Evolutionary conservation across 2,888 invertebrate genomes (phyloP), one percentile per base, ranked within the genome.

Genomic region (Dynastes tityus): DNA sequence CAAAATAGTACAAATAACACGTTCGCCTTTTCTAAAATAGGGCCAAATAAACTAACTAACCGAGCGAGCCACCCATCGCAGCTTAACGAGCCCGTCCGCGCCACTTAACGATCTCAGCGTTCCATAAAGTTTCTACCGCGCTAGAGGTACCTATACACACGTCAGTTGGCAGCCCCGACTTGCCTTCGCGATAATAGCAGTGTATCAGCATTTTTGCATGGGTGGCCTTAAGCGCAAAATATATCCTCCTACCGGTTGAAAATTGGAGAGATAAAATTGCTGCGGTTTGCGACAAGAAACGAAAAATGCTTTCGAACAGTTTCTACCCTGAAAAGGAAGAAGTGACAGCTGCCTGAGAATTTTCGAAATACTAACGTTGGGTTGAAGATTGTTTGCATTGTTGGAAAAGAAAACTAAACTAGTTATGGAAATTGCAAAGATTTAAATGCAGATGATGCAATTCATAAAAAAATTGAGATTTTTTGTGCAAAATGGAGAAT

Each of bases 31-130:
- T 63, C 13, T 68, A 51, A 68, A 68, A 68, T 11, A 32, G 51
- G 32, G 13, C 27, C 4, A 51, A 68, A 68, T 68, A 68, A 68
- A 68, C 68, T 51, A 68, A 68, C 68, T 51, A 68, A 27, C 51
- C 55, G 22, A 16, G 16, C 22, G 8, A 22, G 55, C 55, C 45
- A 45, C 8, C 45, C 45, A 45, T 45, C 45, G 45, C 45, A 6
- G 45, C 45, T 51, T 68, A 68, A 68, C 51, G 68, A 68, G 68
- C 16, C 27, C 27, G 27, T 68, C 27, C 68, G 32, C 51, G 13
- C 68, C 51, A 29, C 68, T 51, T 51, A 68, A 68, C 51, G 68
- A 68, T 68, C 68, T 68, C 49, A 3, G 51, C 27, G 68, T 68
- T 68, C 68, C 51, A 51, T 68, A 68, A 51, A 68, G 13, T 51